Conservation (phyloP, 30 jellyfish, hydroid and myxozoan species). For the Cassiopea andromeda region DNA sequence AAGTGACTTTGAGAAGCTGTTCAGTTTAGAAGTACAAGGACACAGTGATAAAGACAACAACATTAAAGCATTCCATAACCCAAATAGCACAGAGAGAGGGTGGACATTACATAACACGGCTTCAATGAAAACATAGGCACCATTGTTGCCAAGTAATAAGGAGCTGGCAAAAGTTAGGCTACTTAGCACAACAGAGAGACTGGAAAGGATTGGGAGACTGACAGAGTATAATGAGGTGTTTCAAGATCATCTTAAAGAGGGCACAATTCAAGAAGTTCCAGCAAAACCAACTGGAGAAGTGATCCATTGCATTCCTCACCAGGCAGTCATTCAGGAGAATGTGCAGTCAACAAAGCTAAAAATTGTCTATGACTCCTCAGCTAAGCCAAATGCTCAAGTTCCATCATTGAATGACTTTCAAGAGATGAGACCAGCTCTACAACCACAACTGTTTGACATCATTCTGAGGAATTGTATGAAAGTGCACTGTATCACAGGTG, state of each 20-base stretch:
- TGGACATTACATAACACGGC: constrained; percentile 34
- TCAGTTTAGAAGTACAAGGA: background rate
- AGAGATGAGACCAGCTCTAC: constrained; percentile 71
- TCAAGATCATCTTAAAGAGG: constrained; percentile 44
- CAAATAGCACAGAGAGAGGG: background rate
- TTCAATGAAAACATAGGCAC: constrained; percentile 21
- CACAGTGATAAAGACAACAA: background rate
- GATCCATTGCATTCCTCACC: constrained; percentile 62
- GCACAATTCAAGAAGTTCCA: constrained; percentile 46
- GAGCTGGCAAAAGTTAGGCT: constrained; percentile 48
- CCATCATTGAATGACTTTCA: constrained; percentile 78
- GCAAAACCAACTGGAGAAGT: background rate
- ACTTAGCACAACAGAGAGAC: constrained; percentile 25
- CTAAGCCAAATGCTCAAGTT: constrained; percentile 37
- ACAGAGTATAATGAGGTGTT: constrained; percentile 27
- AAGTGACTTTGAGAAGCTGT: constrained; percentile 46
- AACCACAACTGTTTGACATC: constrained; percentile 47
- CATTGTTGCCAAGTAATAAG: constrained; percentile 17
- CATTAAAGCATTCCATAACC: constrained; percentile 9
- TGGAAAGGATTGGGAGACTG: constrained; percentile 23
- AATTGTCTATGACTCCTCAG: constrained; percentile 72
- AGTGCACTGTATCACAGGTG: constrained; percentile 53
- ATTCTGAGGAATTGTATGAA: constrained; percentile 58
- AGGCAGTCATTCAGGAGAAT: constrained; percentile 63
- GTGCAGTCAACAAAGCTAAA: constrained; percentile 66